Percentiles rank a stretch among this genome's conserved stretches.
Evolutionary conservation across 2,888 invertebrate species (phyloP).

Genomic region (Aleiodes testaceus): DNA sequence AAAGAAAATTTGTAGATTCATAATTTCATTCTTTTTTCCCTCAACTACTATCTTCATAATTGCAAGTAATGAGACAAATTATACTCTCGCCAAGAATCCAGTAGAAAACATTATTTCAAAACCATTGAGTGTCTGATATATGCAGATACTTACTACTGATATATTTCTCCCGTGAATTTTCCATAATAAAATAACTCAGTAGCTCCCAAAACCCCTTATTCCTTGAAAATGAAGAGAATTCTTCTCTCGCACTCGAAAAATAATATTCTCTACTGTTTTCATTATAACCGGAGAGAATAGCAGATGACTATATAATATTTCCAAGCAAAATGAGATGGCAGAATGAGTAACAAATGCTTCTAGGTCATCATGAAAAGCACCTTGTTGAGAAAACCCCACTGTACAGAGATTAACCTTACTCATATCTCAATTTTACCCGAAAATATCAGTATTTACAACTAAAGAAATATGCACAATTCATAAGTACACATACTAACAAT

Average conservation of each 20-base stretch:
- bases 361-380: constrained; percentile 8
- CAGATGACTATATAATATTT: neutral
- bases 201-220: too few relatives aligned
- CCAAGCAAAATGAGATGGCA: neutral
- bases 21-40: too few relatives aligned
- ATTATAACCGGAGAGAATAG: constrained; percentile 11
- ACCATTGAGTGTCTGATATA: too few relatives aligned
- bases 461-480: neutral
- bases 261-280: constrained; percentile 16
- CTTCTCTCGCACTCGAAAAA: neutral
- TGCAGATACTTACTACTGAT: too few relatives aligned
- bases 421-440: neutral
- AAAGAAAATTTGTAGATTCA: too few relatives aligned
- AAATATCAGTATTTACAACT: neutral
- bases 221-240: too few relatives aligned
- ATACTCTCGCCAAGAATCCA: too few relatives aligned
- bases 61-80: too few relatives aligned
- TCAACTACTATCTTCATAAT: too few relatives aligned
- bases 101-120: too few relatives aligned
- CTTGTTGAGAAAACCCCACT: neutral
- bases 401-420: neutral
- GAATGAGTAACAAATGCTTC: constrained; percentile 1
- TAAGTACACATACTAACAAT: neutral
- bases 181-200: too few relatives aligned
- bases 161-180: too few relatives aligned